phyloP scores from a whole-genome alignment of 2,888 invertebrate species.

The Drosophila sordidapex region DNA sequence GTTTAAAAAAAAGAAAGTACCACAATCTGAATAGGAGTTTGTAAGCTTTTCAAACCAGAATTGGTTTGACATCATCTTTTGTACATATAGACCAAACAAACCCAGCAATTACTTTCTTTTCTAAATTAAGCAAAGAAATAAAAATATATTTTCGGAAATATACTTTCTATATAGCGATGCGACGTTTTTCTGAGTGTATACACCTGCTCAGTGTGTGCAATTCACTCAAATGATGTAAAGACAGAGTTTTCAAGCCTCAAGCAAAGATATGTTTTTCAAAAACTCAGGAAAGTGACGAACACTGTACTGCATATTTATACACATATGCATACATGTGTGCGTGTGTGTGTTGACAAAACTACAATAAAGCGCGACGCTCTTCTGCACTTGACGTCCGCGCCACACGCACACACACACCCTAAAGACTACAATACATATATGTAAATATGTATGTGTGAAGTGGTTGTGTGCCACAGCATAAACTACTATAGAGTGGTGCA shows the following conservation, averaged over 20 bases:
- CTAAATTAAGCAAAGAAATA: too few species aligned
- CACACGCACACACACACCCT: neutral
- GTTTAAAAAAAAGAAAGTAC: neutral
- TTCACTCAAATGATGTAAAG: neutral
- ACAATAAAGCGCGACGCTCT: conserved; percentile 51
- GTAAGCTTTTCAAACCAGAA: neutral
- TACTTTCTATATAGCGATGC: neutral
- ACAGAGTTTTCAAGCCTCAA: neutral
- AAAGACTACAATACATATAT: neutral
- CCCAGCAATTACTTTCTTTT: neutral
- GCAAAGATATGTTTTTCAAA: neutral
- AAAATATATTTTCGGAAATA: neutral
- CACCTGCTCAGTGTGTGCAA: neutral
- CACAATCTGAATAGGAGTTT: neutral
- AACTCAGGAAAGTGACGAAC: neutral
- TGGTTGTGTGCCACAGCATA: conserved; percentile 53
- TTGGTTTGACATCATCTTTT: neutral
- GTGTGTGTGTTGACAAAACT: conserved; percentile 41
- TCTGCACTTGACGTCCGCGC: conserved; percentile 24
- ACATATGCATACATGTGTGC: neutral
- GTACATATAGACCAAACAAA: neutral
- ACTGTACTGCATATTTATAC: conserved; percentile 1
- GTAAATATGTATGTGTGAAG: conserved; percentile 20
- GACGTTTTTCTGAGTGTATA: neutral
- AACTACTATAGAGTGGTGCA: conserved; percentile 35